Evolutionary conservation across 2,888 invertebrate species (phyloP).

Genomic region (Diarsia brunnea): DNA sequence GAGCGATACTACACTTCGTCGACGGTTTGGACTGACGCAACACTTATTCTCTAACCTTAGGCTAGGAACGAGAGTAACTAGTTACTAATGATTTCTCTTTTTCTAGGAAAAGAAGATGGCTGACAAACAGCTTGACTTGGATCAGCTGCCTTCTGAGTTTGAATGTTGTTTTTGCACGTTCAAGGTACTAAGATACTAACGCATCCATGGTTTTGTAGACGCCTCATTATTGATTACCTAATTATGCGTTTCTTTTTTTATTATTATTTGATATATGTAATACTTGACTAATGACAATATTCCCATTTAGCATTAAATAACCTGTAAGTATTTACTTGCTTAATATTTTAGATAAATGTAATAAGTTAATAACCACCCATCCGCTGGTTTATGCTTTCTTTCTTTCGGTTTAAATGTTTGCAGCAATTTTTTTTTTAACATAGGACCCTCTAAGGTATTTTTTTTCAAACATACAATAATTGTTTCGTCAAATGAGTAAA

Average conservation of each 20-base stretch:
- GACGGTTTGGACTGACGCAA: constrained; percentile 54
- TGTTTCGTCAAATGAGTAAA: not conserved
- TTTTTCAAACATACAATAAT: constrained; percentile 18
- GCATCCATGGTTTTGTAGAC: constrained; percentile 50
- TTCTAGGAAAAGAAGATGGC: constrained; percentile 93
- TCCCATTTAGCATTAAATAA: constrained; percentile 73
- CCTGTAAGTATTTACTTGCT: constrained; percentile 72
- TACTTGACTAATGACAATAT: constrained; percentile 68
- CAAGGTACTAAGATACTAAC: constrained; percentile 93
- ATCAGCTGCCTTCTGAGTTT: constrained; percentile 98
- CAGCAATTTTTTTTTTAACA: constrained; percentile 58
- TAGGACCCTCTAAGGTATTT: constrained; percentile 63
- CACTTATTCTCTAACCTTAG: constrained; percentile 51
- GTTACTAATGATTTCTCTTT: constrained; percentile 85
- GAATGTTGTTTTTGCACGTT: constrained; percentile 99
- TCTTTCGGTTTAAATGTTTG: constrained; percentile 55
- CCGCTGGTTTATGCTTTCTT: constrained; percentile 61
- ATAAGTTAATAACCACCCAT: constrained; percentile 47
- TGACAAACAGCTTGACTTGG: constrained; percentile 94
- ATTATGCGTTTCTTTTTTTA: constrained; percentile 55
- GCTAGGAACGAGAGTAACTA: constrained; percentile 50
- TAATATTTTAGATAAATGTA: constrained; percentile 58
- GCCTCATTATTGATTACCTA: constrained; percentile 61
- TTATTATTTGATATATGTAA: constrained; percentile 58
- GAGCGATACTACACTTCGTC: constrained; percentile 36